phyloP scores from a whole-genome alignment of 1,140 invertebrate genomes.

The Cotesia glomerata region DNA sequence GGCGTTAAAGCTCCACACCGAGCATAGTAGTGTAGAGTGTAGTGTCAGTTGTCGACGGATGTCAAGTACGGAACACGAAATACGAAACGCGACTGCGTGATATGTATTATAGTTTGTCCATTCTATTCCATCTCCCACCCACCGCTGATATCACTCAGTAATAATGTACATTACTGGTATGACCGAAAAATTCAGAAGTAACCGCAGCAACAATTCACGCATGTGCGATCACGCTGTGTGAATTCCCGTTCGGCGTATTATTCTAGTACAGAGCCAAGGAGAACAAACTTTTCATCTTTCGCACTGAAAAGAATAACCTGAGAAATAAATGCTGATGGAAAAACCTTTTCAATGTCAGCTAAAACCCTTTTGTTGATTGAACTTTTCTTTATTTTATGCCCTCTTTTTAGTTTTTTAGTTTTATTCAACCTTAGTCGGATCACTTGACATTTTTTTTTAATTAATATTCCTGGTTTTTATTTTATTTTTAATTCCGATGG shows the following conservation, averaged over 20 bases:
- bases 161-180: neutral
- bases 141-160: neutral
- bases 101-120: conserved; percentile 20
- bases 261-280: neutral
- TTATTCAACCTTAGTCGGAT: neutral
- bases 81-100: conserved; percentile 12
- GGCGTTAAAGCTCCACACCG: too few species aligned
- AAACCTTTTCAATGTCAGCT: conserved; percentile 24
- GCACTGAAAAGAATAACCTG: neutral
- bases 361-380: neutral
- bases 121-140: neutral
- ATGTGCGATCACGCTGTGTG: conserved; percentile 27
- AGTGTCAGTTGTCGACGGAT: too few species aligned
- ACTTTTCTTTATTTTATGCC: neutral
- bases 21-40: too few species aligned
- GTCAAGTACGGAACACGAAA: too few species aligned
- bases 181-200: conserved; percentile 20
- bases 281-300: neutral
- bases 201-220: conserved; percentile 24
- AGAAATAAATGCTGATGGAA: neutral
- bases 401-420: neutral
- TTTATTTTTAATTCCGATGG: too few species aligned
- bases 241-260: conserved; percentile 4
- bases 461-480: too few species aligned
- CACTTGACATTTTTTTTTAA: neutral